These are phyloP conservation scores for Nasonia longicornis DNA, from an alignment of 1,140 invertebrate genomes.

Conservation along the genomic window DNA sequence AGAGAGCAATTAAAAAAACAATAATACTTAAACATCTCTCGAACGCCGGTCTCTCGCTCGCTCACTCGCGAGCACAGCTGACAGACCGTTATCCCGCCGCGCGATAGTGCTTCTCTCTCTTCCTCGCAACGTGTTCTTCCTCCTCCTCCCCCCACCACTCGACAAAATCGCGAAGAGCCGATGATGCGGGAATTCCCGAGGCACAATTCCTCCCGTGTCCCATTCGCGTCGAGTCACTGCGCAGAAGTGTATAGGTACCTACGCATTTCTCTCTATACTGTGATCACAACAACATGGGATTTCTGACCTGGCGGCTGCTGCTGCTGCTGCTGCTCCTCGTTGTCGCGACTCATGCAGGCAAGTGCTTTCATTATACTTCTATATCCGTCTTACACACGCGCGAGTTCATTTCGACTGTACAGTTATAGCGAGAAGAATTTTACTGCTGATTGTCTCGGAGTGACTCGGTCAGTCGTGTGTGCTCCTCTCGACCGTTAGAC, in stretches of 20 bases:
- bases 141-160: neutral
- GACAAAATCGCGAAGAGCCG: neutral
- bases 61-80: neutral
- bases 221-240: neutral
- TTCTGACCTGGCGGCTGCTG: neutral
- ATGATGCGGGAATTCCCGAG: conserved; percentile 2
- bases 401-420: neutral
- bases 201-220: neutral
- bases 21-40: neutral
- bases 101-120: neutral
- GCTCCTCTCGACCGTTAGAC: neutral
- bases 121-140: neutral
- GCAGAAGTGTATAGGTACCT: neutral
- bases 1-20: too few relatives aligned
- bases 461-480: neutral
- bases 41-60: neutral
- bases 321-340: neutral
- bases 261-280: neutral
- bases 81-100: neutral
- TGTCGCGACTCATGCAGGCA: conserved; percentile 12
- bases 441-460: neutral
- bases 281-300: conserved; percentile 12
- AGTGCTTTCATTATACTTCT: conserved; percentile 3
- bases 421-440: neutral
- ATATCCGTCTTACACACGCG: neutral